These are phyloP conservation scores for Euproctis similis DNA, from an alignment of 2,888 invertebrate genomes.

Conservation along the genomic window DNA sequence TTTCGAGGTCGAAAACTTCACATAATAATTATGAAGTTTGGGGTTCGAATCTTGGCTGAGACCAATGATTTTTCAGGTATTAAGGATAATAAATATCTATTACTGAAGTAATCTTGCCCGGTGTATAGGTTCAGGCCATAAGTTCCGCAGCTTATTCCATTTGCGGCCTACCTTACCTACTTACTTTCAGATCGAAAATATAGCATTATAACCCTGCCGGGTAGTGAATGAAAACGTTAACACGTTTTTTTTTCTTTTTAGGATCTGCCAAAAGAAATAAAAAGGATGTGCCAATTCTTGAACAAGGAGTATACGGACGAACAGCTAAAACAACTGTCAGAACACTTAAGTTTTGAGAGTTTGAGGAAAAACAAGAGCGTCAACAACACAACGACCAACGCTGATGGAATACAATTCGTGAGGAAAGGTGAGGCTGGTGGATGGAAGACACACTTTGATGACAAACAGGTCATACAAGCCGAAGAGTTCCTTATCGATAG, in stretches of 20 bases:
- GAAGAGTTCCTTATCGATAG: constrained; percentile 47
- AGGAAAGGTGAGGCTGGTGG: constrained; percentile 65
- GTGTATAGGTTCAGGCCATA: too few relatives aligned
- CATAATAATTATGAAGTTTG: too few relatives aligned
- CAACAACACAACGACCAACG: constrained; percentile 58
- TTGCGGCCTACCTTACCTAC: too few relatives aligned
- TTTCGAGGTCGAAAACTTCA: too few relatives aligned
- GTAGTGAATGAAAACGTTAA: too few relatives aligned
- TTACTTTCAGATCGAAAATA: neutral
- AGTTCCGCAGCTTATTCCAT: too few relatives aligned
- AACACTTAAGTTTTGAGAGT: constrained; percentile 76
- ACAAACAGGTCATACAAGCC: constrained; percentile 54
- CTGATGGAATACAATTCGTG: constrained; percentile 48
- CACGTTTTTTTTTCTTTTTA: too few relatives aligned
- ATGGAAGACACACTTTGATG: constrained; percentile 55
- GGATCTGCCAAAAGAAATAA: constrained; percentile 71
- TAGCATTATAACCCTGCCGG: too few relatives aligned
- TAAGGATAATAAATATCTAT: too few relatives aligned
- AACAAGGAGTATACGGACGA: constrained; percentile 51
- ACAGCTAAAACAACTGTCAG: constrained; percentile 54
- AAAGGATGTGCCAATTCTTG: constrained; percentile 66
- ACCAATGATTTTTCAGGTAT: too few relatives aligned
- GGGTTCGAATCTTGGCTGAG: too few relatives aligned
- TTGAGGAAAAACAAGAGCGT: constrained; percentile 76
- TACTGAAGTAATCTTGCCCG: too few relatives aligned